These are phyloP conservation scores for Sylvia atricapilla DNA, from an alignment of 2,113 vertebrate genomes.

Conservation along the genomic window DNA sequence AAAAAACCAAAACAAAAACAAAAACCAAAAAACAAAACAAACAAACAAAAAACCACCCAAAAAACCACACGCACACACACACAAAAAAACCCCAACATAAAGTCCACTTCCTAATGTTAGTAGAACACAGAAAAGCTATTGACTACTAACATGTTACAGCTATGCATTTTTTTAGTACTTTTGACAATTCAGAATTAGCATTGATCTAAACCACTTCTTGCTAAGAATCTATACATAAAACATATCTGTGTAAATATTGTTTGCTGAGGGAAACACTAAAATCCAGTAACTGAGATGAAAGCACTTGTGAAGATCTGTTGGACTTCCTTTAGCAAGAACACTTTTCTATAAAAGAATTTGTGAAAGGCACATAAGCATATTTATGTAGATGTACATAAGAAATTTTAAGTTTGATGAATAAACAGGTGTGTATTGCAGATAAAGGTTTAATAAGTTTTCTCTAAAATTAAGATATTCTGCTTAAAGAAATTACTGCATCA, in stretches of 20 bases:
- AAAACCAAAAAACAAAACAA: not conserved
- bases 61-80: too few species aligned
- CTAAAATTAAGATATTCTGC: not conserved
- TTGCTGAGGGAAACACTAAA: not conserved
- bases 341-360: not conserved
- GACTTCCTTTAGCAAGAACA: not conserved
- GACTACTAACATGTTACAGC: not conserved
- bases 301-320: not conserved
- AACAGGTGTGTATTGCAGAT: not conserved
- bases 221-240: not conserved
- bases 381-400: not conserved
- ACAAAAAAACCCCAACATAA: not conserved
- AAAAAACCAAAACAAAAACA: too few species aligned
- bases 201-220: not conserved
- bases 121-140: not conserved
- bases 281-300: not conserved
- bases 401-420: not conserved
- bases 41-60: too few species aligned
- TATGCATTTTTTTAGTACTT: not conserved
- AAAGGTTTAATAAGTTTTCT: not conserved
- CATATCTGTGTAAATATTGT: not conserved
- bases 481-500: not conserved
- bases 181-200: not conserved
- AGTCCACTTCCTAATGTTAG: not conserved
- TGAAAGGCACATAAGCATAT: not conserved